A percentile compares a stretch with the other conserved stretches of the same genome.
Evolutionary conservation across 2,888 invertebrate genomes (phyloP).

Genomic region (Zygaena filipendulae): DNA sequence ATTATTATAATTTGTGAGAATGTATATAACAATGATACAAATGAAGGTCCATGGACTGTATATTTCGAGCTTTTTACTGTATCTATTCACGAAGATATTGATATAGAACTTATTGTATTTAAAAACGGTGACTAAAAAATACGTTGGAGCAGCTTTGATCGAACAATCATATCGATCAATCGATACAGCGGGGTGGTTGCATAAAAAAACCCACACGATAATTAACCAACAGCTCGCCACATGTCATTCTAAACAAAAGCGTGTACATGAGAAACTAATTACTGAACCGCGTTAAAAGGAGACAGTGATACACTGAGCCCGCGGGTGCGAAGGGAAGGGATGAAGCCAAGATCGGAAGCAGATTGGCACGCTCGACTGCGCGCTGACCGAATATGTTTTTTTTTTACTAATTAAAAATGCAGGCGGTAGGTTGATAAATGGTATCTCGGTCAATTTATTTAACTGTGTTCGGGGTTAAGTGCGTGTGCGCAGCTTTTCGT

Average conservation of each 20-base stretch:
- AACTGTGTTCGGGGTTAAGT: slow-evolving; percentile 25
- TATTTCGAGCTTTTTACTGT: no score
- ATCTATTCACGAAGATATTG: no score
- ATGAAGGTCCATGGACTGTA: no score
- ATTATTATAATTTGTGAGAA: no score
- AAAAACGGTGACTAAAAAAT: no score
- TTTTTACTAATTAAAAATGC: slow-evolving; percentile 63
- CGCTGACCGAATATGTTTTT: slow-evolving; percentile 48
- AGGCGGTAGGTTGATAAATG: slow-evolving; percentile 47
- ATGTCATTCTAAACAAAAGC: slow-evolving; percentile 62
- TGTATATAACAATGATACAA: no score
- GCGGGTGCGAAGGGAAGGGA: slow-evolving; percentile 20
- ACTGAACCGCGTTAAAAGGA: slow-evolving; percentile 29
- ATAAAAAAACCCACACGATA: slow-evolving; percentile 34
- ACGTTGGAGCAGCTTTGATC: no score
- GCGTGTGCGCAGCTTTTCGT: slow-evolving; percentile 26
- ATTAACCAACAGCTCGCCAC: slow-evolving; percentile 52
- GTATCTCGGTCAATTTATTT: slow-evolving; percentile 48
- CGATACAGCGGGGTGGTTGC: slow-evolving; percentile 38
- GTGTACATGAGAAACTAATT: slow-evolving; percentile 62
- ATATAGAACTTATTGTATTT: no score
- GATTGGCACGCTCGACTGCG: slow-evolving; percentile 60
- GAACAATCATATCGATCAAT: slow-evolving; percentile 19
- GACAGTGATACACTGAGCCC: slow-evolving; percentile 19
- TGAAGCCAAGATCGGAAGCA: slow-evolving; percentile 48